A percentile compares a stretch with the other conserved stretches of the same genome.
phyloP scores from a whole-genome alignment of 2,888 invertebrate genomes.

The Yponomeuta cagnagella region DNA sequence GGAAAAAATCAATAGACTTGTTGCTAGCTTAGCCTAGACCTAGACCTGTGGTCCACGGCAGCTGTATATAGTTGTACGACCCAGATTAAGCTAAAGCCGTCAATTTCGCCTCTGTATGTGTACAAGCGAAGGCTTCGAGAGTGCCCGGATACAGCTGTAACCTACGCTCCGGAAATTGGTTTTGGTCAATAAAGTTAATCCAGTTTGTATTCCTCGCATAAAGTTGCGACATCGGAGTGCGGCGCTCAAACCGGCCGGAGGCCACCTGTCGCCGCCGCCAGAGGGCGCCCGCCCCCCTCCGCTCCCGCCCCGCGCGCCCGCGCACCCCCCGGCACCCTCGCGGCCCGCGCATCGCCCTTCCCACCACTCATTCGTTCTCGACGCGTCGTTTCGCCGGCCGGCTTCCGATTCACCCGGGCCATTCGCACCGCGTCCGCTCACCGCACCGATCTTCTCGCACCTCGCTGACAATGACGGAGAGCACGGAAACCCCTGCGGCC shows the following conservation, averaged over 20 bases:
- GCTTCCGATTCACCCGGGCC: constrained; percentile 50
- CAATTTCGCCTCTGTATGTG: not conserved
- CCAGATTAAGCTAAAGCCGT: not conserved
- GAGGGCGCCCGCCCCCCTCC: constrained; percentile 29
- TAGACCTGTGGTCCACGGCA: not conserved
- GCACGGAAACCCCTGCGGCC: constrained; percentile 68
- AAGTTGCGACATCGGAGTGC: constrained; percentile 29
- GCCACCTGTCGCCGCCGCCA: constrained; percentile 56
- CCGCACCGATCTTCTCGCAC: constrained; percentile 40
- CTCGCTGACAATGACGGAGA: constrained; percentile 62
- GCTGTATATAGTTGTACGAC: not conserved
- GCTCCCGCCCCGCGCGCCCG: constrained; percentile 31
- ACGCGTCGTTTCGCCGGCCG: constrained; percentile 69
- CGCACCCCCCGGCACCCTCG: constrained; percentile 30
- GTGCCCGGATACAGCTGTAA: not conserved
- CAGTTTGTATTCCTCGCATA: constrained; percentile 42
- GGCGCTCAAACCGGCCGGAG: constrained; percentile 44
- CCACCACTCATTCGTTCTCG: constrained; percentile 70
- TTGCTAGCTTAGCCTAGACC: not conserved
- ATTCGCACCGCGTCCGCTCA: constrained; percentile 58
- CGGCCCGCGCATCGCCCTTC: constrained; percentile 63
- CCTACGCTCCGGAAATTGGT: constrained; percentile 28
- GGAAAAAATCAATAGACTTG: constrained; percentile 1
- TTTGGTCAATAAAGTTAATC: constrained; percentile 57
- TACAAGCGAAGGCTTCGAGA: not conserved